Conservation (phyloP, 2,797 vertebrate genomes). For the Tympanoctomys barrerae region DNA sequence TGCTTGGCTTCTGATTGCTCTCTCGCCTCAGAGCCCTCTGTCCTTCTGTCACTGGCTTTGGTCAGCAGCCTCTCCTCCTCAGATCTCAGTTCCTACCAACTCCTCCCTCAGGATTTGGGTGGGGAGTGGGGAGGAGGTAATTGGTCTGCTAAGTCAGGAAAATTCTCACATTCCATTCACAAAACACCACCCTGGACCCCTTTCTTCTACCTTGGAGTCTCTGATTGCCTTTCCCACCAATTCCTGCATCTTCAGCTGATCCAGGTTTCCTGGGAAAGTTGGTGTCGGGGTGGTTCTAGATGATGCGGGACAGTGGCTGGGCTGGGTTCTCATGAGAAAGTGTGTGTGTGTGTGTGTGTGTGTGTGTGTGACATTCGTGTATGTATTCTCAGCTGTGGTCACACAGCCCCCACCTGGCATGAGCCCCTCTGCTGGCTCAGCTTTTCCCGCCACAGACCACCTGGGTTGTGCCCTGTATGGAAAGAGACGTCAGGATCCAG, state of each 20-base stretch:
- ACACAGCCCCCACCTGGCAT: neutral
- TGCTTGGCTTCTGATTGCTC: neutral
- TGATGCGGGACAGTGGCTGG: neutral
- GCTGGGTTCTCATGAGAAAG: conserved; percentile 75
- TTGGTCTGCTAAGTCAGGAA: conserved; percentile 66
- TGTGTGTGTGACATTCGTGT: neutral
- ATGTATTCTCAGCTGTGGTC: conserved; percentile 52
- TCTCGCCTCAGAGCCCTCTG: neutral
- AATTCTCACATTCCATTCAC: neutral
- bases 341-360: neutral
- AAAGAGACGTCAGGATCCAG: neutral
- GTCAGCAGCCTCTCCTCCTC: neutral
- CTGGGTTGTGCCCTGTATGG: conserved; percentile 38
- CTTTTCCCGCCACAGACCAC: conserved; percentile 67
- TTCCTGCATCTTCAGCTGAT: neutral
- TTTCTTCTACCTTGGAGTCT: neutral
- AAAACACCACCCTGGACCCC: neutral
- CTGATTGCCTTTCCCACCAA: neutral
- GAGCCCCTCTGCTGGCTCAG: conserved; percentile 74
- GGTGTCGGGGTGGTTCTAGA: conserved; percentile 5
- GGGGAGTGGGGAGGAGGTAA: neutral
- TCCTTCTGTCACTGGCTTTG: neutral
- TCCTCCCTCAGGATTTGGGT: neutral
- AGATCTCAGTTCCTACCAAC: neutral
- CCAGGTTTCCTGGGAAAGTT: conserved; percentile 72